Evolutionary conservation across 30 jellyfish, hydroid and myxozoan species (phyloP), one percentile per base, ranked within the genome.

Genomic region (Turritopsis rubra): DNA sequence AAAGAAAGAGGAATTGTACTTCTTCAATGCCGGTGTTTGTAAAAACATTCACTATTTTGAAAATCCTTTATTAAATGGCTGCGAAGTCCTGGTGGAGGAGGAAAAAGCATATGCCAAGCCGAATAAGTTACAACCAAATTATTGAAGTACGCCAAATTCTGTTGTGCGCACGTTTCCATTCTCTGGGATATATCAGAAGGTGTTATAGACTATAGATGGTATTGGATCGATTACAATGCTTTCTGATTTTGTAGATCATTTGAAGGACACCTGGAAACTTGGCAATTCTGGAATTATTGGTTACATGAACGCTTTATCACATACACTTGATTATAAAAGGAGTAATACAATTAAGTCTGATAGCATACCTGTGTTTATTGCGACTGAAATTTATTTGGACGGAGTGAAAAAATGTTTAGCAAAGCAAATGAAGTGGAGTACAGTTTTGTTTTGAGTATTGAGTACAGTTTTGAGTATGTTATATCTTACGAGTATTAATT

Each of bases 241-340:
- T 28, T 81, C 83, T 52, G 78, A 52, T 65, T 81, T 81, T 41
- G 78, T 81, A 19, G 88, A 81, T 53, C 53, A 28, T 65, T 26
- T 68, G 31, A 52, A 65, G 28, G 66, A 81, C 79, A 68, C 28
- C 18, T 81, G 88, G 88, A 70, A 53, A 23, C 52, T 81, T 28
- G 88, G 88, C 26, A n/a, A 52, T 52, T 68, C 88, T n/a, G 88
- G 83, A 28, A 72, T 52, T 21, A 52, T 81, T 70, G 88, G 88
- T 29, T 81, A 81, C 78, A 28, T 81, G 78, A 72, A 81, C 28
- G 71, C 88, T 18, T 54, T 81, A 19, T 24, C 84, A 25, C 83
- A 81, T 29, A 28, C 71, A 71, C 54, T 81, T 25, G 84, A 81
- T 30, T 68, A 16, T 29, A 70, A 85, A n/a, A 81, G 66, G 78